Percentiles rank a stretch among this genome's conserved stretches.
Conservation (phyloP, 1,140 invertebrate genomes). For the Acromyrmex echinatior region DNA sequence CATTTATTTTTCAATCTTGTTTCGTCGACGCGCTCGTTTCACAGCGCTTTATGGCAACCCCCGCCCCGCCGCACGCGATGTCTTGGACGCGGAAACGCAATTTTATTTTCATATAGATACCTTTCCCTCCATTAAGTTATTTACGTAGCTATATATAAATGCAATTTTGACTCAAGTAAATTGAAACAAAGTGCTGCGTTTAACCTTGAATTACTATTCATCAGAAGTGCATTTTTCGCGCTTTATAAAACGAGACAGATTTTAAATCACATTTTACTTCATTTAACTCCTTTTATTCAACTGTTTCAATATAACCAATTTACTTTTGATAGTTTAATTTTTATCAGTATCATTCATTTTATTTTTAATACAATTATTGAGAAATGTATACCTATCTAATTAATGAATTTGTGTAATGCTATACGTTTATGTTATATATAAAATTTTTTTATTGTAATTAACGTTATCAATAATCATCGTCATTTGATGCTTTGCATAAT, state of each 20-base stretch:
- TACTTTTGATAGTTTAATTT: background rate
- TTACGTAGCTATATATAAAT: slow-evolving; percentile 21
- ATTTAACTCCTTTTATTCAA: background rate
- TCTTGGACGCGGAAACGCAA: slow-evolving; percentile 28
- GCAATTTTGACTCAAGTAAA: slow-evolving; percentile 24
- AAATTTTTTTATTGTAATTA: slow-evolving; percentile 4
- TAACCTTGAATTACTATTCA: slow-evolving; percentile 12
- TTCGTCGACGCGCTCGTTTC: slow-evolving; percentile 32
- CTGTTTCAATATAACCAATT: background rate
- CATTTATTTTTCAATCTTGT: slow-evolving; percentile 59
- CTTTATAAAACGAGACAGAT: background rate
- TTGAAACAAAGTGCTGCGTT: slow-evolving; percentile 5
- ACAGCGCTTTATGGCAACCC: background rate
- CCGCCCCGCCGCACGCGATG: background rate
- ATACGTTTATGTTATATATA: background rate
- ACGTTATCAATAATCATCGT: background rate
- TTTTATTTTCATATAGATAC: slow-evolving; percentile 49
- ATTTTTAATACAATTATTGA: slow-evolving; percentile 20
- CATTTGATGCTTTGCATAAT: slow-evolving; percentile 34
- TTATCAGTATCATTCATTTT: background rate
- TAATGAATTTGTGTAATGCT: background rate
- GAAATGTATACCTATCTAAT: background rate
- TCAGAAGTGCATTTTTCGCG: background rate
- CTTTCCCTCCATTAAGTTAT: slow-evolving; percentile 30
- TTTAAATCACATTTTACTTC: slow-evolving; percentile 2